phyloP scores from a whole-genome alignment of 2,797 vertebrate genomes.

The Ispidina picta region DNA sequence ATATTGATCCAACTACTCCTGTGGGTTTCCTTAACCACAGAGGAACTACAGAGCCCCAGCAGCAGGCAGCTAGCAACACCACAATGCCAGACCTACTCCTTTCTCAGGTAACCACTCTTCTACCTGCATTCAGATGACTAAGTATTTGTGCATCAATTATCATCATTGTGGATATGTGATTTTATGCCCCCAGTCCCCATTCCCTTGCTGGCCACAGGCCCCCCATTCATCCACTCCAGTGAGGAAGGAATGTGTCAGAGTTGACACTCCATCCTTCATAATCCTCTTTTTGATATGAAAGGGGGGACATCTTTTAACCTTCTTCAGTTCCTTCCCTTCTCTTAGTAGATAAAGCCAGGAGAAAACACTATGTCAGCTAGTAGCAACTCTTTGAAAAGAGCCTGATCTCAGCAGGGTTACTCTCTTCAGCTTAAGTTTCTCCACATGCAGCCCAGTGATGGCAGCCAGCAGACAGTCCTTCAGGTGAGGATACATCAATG shows the following conservation, averaged over 20 bases:
- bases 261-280: not conserved
- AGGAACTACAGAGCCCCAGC: not conserved
- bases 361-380: not conserved
- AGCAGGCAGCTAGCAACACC: not conserved
- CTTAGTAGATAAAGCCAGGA: not conserved
- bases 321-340: not conserved
- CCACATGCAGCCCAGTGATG: not conserved
- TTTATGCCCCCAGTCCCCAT: not conserved
- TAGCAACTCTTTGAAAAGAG: not conserved
- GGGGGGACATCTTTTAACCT: not conserved
- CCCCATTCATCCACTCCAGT: not conserved
- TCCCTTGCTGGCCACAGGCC: not conserved
- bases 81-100: not conserved
- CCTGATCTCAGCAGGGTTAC: not conserved
- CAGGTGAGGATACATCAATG: not conserved
- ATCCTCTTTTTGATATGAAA: not conserved
- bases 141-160: not conserved
- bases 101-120: not conserved
- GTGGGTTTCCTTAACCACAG: not conserved
- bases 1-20: not conserved
- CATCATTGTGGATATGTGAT: rapidly evolving
- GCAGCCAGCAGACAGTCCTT: not conserved
- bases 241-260: not conserved
- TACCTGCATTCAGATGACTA: not conserved
- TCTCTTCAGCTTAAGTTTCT: not conserved